Base-by-base conservation (phyloP, 2,797 vertebrate genomes). In the Chiroxiphia lanceolata region DNA sequence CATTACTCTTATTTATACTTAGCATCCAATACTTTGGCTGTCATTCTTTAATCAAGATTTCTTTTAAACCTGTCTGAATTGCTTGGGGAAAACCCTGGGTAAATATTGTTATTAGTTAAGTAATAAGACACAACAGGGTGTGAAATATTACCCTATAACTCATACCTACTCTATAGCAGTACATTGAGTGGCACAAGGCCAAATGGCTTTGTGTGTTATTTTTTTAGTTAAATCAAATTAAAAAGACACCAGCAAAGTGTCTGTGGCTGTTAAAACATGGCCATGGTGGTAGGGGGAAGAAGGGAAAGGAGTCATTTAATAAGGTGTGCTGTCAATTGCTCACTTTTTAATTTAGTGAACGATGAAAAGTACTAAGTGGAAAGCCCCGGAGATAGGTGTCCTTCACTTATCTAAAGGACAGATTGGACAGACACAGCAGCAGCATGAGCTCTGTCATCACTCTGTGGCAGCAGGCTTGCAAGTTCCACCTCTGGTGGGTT, bases 11-110 rank as follows among this genome's bases (percentile, higher is more conserved):
- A 96, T 97, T 97, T 97, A 97, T 97, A 96, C 96, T 97, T 97
- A 97, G 96, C 95, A 96, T 97, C 96, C 95, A 97, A 97, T 96
- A 94, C 94, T 97, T 96, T 40, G 95, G 82, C 95, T 96, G 97
- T 97, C 97, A 96, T 97, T 97, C 95, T 97, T 96, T 97, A 96
- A 97, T 97, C 97, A 97, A 97, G 97, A 97, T 97, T 97, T 97
- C 97, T 97, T 95, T 94, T 90, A 94, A 94, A 96, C 92, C 93
- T 97, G 96, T 94, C 97, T 94, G 85, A 94, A 87, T 89, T 90
- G 93, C 88, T 96, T 25, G 95, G 95, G 96, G 96, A 90, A 96
- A 96, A 96, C 96, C 88, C 95, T 94, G 93, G 96, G 96, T 97
- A 97, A 97, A 97, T 97, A 97, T 97, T 97, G 94, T 97, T 97